A percentile compares a stretch with the other conserved stretches of the same genome.
Evolutionary conservation across 2,797 vertebrate genomes (phyloP).

Genomic region (Oryzias sinensis): DNA sequence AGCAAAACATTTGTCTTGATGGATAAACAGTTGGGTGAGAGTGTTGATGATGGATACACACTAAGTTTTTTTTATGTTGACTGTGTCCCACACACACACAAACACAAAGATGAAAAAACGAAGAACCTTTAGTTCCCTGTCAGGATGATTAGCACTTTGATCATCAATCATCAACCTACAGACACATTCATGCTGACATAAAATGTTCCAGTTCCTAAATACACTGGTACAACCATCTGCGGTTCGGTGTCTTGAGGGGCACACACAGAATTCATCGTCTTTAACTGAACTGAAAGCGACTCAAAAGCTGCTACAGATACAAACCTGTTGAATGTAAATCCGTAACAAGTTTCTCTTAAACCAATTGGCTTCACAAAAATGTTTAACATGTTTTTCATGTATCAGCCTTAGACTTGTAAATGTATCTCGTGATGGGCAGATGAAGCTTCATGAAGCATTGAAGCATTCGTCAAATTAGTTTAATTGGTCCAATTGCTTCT

Average conservation of each 20-base stretch:
- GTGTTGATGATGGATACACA: slow-evolving; percentile 54
- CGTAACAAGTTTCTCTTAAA: too few relatives aligned
- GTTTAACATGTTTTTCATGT: too few relatives aligned
- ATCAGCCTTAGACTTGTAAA: too few relatives aligned
- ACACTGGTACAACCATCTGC: not conserved
- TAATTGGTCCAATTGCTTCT: too few relatives aligned
- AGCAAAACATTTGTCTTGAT: slow-evolving; percentile 43
- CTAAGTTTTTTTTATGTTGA: slow-evolving; percentile 46
- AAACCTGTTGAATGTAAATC: too few relatives aligned
- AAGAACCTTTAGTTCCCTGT: slow-evolving; percentile 32
- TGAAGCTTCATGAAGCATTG: too few relatives aligned
- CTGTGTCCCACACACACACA: slow-evolving; percentile 24
- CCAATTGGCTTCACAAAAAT: too few relatives aligned
- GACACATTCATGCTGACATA: slow-evolving; percentile 34
- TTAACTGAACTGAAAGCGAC: too few relatives aligned
- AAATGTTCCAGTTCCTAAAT: slow-evolving; percentile 16
- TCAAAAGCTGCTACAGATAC: too few relatives aligned
- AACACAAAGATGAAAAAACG: slow-evolving; percentile 25
- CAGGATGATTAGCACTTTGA: slow-evolving; percentile 54
- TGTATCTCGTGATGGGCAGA: too few relatives aligned
- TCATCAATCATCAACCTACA: slow-evolving; percentile 56
- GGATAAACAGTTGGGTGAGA: slow-evolving; percentile 47
- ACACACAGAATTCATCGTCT: too few relatives aligned
- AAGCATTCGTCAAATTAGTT: too few relatives aligned
- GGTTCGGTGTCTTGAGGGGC: not conserved